Conservation (phyloP, 1,140 invertebrate species). For the Halictus rubicundus region DNA sequence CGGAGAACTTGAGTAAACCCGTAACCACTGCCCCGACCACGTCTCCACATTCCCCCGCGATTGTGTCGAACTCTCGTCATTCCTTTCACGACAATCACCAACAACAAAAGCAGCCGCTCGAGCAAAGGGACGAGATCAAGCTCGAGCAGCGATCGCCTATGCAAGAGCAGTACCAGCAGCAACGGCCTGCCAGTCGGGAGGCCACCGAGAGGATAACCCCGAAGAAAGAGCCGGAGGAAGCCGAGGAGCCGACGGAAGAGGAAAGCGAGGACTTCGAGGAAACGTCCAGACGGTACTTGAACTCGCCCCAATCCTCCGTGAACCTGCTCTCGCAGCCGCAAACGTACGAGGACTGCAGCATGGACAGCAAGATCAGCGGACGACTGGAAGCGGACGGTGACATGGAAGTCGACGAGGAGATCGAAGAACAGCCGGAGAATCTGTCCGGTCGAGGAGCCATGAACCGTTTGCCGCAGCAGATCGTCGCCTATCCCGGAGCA, state of each 20-base stretch:
- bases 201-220: constrained; percentile 82
- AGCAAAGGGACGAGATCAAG: constrained; percentile 72
- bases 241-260: constrained; percentile 82
- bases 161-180: constrained; percentile 69
- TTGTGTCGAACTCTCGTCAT: constrained; percentile 83
- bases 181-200: constrained; percentile 80
- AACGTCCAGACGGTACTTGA: constrained; percentile 73
- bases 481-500: constrained; percentile 73
- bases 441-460: constrained; percentile 86
- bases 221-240: constrained; percentile 84
- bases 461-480: constrained; percentile 70
- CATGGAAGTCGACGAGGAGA: constrained; percentile 83
- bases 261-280: constrained; percentile 82
- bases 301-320: constrained; percentile 66
- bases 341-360: constrained; percentile 88
- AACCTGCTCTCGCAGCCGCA: constrained; percentile 81
- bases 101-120: constrained; percentile 62
- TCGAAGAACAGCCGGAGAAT: constrained; percentile 90
- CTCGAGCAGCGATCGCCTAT: constrained; percentile 71
- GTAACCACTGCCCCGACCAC: constrained; percentile 70
- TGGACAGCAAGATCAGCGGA: constrained; percentile 86
- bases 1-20: constrained; percentile 90
- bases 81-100: constrained; percentile 81
- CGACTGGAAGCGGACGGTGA: constrained; percentile 82
- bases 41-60: constrained; percentile 80